A percentile compares a stretch with the other conserved stretches of the same genome.
Evolutionary conservation across 2,888 invertebrate genomes (phyloP).

Genomic region (Caenorhabditis becei): DNA sequence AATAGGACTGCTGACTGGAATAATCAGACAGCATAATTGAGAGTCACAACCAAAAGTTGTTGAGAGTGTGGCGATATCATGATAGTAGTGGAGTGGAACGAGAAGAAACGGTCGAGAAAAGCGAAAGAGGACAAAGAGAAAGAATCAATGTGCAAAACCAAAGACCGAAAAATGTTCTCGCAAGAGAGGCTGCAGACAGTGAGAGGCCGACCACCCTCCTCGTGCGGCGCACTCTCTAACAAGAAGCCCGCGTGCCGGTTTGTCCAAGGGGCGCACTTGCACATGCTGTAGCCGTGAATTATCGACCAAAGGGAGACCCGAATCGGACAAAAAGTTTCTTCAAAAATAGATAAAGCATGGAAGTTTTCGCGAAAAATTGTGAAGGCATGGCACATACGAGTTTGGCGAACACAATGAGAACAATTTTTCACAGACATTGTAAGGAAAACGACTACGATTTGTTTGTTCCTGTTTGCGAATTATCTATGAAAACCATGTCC

Average conservation of each 20-base stretch:
- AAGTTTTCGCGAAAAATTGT: not conserved
- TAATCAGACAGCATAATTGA: slow-evolving; percentile 20
- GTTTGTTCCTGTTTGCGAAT: too few species aligned
- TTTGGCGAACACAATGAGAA: too few species aligned
- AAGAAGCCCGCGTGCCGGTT: not conserved
- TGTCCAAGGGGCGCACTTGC: slow-evolving; percentile 1
- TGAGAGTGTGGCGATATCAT: not conserved
- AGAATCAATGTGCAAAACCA: slow-evolving; percentile 58
- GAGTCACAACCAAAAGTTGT: not conserved
- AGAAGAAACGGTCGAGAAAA: slow-evolving; percentile 11
- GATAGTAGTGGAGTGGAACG: not conserved
- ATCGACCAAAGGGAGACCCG: not conserved
- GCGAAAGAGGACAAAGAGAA: slow-evolving; percentile 17
- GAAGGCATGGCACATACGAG: too few species aligned
- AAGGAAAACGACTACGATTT: too few species aligned
- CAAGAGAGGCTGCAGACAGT: not conserved
- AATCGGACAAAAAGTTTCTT: not conserved
- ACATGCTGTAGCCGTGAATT: not conserved
- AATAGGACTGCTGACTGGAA: slow-evolving; percentile 24
- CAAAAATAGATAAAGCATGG: not conserved
- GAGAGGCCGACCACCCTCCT: not conserved
- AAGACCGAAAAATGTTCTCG: slow-evolving; percentile 68
- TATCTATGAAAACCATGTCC: too few species aligned
- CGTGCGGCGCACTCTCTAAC: not conserved
- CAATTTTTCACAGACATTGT: too few species aligned